These are phyloP conservation scores for Metallyticus violacea DNA, from an alignment of 2,888 invertebrate species.

Conservation along the genomic window DNA sequence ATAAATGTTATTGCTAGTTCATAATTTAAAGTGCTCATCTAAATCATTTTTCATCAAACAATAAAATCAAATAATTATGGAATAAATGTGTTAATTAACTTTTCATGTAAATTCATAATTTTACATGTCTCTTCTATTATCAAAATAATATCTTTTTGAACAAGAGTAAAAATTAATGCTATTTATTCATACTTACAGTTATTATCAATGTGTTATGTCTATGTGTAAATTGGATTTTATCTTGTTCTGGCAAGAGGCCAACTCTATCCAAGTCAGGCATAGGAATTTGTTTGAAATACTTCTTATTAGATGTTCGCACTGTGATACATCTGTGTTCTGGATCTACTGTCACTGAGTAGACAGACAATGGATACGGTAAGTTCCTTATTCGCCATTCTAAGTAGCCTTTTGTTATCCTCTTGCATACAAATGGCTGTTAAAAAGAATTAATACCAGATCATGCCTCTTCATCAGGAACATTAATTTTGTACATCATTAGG, in stretches of 20 bases:
- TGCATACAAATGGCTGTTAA: conserved; percentile 63
- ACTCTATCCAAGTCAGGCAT: conserved; percentile 70
- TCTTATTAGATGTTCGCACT: conserved; percentile 75
- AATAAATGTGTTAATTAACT: no score
- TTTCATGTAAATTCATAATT: no score
- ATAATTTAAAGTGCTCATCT: no score
- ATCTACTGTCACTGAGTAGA: conserved; percentile 66
- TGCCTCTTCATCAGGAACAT: no score
- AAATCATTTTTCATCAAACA: no score
- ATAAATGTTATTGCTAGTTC: no score
- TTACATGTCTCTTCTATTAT: no score
- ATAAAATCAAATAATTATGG: no score
- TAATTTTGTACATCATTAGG: no score
- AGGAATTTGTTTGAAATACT: conserved; percentile 71
- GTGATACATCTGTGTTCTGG: conserved; percentile 61
- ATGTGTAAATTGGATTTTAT: conserved; percentile 64
- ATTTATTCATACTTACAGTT: conserved; percentile 52
- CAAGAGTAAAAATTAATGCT: neutral
- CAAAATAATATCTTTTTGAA: neutral
- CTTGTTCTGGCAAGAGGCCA: conserved; percentile 59
- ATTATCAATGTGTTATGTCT: conserved; percentile 76
- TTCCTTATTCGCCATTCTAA: conserved; percentile 83
- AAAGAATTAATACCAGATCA: conserved; percentile 14
- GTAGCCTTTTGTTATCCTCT: conserved; percentile 68
- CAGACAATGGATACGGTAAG: conserved; percentile 68